These are phyloP conservation scores for Arothron firmamentum DNA, from an alignment of 2,113 vertebrate genomes.

Conservation along the genomic window DNA sequence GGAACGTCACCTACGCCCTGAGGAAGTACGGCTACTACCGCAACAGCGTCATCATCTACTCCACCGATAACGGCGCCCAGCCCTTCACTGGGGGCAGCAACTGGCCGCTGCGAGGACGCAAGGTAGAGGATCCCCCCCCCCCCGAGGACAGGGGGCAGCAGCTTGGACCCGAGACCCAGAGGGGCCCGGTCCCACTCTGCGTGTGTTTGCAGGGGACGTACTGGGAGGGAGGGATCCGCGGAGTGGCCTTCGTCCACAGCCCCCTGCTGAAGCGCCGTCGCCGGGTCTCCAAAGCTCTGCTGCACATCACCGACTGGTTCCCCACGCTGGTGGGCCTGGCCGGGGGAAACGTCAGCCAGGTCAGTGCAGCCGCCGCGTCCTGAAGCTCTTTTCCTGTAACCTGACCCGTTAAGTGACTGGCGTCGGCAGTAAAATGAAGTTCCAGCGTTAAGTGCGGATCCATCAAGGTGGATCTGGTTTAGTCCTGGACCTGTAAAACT, in stretches of 20 bases:
- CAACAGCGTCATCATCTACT: slow-evolving; percentile 89
- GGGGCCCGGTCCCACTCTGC: not conserved
- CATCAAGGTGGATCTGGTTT: no score
- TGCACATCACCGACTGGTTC: slow-evolving; percentile 97
- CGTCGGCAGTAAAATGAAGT: no score
- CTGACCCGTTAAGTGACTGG: no score
- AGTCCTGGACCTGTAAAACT: slow-evolving; percentile 10
- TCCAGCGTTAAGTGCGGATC: not conserved
- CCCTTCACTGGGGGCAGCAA: slow-evolving; percentile 95
- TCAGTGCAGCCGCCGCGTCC: slow-evolving; percentile 9
- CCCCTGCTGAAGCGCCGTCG: slow-evolving; percentile 83
- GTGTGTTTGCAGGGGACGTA: slow-evolving; percentile 79
- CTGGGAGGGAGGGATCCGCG: slow-evolving; percentile 92
- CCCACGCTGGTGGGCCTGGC: slow-evolving; percentile 88
- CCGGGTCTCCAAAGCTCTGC: slow-evolving; percentile 81
- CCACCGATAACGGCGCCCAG: slow-evolving; percentile 91
- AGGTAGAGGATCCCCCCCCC: slow-evolving; percentile 48
- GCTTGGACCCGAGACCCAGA: no score
- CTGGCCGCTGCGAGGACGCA: slow-evolving; percentile 91
- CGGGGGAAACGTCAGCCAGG: slow-evolving; percentile 76
- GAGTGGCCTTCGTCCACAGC: slow-evolving; percentile 92
- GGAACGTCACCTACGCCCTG: slow-evolving; percentile 90
- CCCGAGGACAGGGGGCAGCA: not conserved
- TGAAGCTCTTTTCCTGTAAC: not conserved
- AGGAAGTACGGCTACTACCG: slow-evolving; percentile 89